Percentiles rank a stretch among this genome's conserved stretches.
phyloP scores from a whole-genome alignment of 1,140 invertebrate genomes.

The Heliconius hewitsoni region DNA sequence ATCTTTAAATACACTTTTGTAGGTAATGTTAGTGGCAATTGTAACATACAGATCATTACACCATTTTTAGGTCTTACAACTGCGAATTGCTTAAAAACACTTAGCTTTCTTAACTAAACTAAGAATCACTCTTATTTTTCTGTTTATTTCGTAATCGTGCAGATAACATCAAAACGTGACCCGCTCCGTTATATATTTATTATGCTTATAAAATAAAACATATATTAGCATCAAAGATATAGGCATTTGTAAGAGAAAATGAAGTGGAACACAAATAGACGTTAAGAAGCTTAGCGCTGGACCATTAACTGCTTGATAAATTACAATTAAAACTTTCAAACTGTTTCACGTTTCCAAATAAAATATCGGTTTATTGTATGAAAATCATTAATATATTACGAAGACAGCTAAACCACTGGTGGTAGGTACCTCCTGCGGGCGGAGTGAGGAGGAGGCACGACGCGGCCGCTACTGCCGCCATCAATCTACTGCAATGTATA shows the following conservation, averaged over 20 bases:
- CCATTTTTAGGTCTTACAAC: no score
- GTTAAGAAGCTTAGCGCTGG: neutral
- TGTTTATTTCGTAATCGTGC: no score
- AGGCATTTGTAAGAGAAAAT: neutral
- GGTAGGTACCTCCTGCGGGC: neutral
- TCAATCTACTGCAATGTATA: neutral
- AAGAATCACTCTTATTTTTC: no score
- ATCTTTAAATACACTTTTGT: no score
- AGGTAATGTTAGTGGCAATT: no score
- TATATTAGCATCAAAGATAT: neutral
- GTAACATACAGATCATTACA: no score
- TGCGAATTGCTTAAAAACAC: no score
- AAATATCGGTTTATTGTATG: neutral
- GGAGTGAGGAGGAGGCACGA: neutral
- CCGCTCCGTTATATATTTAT: no score
- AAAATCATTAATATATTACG: conserved; percentile 2
- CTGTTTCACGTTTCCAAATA: conserved; percentile 5
- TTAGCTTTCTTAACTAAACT: no score
- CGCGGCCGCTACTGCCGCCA: neutral
- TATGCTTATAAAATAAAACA: neutral
- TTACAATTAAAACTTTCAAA: conserved; percentile 13
- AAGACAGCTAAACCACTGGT: neutral
- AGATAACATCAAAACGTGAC: no score
- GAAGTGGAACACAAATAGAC: neutral
- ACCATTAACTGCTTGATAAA: neutral